Evolutionary conservation across 2,888 invertebrate species (phyloP).

Genomic region (Chloroclystis v-ata): DNA sequence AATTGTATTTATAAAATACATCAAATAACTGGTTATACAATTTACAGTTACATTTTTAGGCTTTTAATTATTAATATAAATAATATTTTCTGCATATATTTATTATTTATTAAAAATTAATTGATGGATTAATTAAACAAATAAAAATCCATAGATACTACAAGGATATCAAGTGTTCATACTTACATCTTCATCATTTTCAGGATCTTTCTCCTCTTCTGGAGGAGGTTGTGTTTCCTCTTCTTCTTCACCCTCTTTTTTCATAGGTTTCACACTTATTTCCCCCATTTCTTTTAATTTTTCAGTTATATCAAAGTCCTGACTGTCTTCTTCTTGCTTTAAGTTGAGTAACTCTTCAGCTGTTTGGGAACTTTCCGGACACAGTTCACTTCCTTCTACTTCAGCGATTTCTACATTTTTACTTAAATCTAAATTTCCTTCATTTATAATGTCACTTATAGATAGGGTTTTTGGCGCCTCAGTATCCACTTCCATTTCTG

Average conservation of each 20-base stretch:
- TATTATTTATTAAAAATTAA: too few relatives aligned
- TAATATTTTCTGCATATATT: too few relatives aligned
- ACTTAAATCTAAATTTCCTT: constrained; percentile 64
- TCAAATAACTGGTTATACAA: too few relatives aligned
- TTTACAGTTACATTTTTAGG: too few relatives aligned
- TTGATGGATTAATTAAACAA: too few relatives aligned
- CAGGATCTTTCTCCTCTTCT: constrained; percentile 52
- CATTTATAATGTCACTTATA: constrained; percentile 72
- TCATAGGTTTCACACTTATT: constrained; percentile 67
- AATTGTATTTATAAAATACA: too few relatives aligned
- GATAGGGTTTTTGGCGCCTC: constrained; percentile 65
- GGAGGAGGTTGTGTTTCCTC: constrained; percentile 26
- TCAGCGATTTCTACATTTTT: constrained; percentile 74
- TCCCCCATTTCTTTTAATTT: constrained; percentile 81
- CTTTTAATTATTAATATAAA: too few relatives aligned
- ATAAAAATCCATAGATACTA: too few relatives aligned
- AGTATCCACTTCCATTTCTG: constrained; percentile 15
- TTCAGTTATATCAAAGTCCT: constrained; percentile 79
- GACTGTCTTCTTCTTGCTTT: constrained; percentile 64
- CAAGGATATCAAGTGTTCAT: too few relatives aligned
- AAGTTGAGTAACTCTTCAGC: constrained; percentile 61
- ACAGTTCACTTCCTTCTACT: constrained; percentile 65
- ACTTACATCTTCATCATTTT: constrained; percentile 67
- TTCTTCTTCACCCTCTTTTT: constrained; percentile 50
- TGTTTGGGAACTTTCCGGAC: constrained; percentile 53